Conservation (phyloP, 2,888 invertebrate species). For the Hydrotaea cyrtoneurina region DNA sequence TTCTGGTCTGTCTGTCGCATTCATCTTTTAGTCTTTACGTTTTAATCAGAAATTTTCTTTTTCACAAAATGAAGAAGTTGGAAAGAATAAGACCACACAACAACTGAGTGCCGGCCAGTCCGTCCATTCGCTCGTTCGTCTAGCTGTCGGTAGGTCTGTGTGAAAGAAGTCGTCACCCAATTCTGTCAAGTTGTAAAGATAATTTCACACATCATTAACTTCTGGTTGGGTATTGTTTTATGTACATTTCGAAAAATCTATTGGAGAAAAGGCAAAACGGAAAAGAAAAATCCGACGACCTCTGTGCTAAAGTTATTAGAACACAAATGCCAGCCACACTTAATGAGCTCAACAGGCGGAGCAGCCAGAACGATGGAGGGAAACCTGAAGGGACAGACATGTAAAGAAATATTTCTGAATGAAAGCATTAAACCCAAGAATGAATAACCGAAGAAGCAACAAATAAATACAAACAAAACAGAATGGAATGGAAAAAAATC, state of each 20-base stretch:
- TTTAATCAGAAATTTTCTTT: neutral
- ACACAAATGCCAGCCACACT: constrained; percentile 24
- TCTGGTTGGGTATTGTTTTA: constrained; percentile 31
- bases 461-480: neutral
- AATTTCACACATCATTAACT: constrained; percentile 51
- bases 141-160: neutral
- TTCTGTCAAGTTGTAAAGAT: constrained; percentile 47
- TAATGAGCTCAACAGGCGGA: constrained; percentile 25
- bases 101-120: too few relatives aligned
- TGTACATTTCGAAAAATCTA: neutral
- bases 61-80: neutral
- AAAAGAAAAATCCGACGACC: neutral
- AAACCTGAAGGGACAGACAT: neutral
- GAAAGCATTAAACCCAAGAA: neutral
- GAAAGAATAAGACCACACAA: neutral
- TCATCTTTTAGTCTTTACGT: neutral
- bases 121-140: neutral
- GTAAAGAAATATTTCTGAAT: neutral
- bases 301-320: constrained; percentile 38
- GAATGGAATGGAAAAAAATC: neutral
- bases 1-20: neutral
- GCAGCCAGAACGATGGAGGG: neutral
- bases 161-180: constrained; percentile 16
- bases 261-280: neutral
- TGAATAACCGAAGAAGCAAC: neutral